phyloP scores from a whole-genome alignment of 2,888 invertebrate species.

The Perdita meconis region DNA sequence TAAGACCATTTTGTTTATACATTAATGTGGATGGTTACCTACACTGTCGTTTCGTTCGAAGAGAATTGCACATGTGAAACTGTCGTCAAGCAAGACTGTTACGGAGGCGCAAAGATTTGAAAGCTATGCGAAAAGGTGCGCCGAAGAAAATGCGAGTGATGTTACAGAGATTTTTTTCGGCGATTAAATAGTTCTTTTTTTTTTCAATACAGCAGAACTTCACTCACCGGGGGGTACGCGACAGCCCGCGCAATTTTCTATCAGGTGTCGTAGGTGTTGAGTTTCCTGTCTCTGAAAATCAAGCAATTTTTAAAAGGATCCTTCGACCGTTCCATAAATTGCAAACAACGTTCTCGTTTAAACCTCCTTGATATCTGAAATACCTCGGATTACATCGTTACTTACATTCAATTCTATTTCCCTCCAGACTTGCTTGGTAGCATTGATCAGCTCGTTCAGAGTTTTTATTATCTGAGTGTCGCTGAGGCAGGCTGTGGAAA shows the following conservation, averaged over 20 bases:
- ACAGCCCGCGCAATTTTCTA: constrained; percentile 92
- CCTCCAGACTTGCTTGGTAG: constrained; percentile 89
- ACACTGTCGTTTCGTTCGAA: neutral
- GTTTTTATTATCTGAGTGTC: constrained; percentile 88
- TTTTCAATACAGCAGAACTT: constrained; percentile 62
- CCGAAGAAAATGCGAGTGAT: neutral
- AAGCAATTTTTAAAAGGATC: neutral
- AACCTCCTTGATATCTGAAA: no score
- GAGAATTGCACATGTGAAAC: no score
- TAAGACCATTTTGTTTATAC: constrained; percentile 22
- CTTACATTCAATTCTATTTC: constrained; percentile 87
- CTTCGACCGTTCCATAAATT: no score
- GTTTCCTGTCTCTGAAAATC: constrained; percentile 87
- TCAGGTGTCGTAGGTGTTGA: constrained; percentile 88
- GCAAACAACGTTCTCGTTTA: no score
- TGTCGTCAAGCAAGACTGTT: no score
- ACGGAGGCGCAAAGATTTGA: neutral
- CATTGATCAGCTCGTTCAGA: constrained; percentile 88
- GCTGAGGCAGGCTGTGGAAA: constrained; percentile 77
- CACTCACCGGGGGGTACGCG: constrained; percentile 75
- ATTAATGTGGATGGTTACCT: neutral
- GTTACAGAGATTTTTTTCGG: constrained; percentile 1
- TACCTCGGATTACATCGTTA: no score
- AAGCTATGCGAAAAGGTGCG: neutral
- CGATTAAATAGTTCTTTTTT: constrained; percentile 1